Base-by-base conservation (phyloP, 2,113 vertebrate genomes). In the Lonchura striata region DNA sequence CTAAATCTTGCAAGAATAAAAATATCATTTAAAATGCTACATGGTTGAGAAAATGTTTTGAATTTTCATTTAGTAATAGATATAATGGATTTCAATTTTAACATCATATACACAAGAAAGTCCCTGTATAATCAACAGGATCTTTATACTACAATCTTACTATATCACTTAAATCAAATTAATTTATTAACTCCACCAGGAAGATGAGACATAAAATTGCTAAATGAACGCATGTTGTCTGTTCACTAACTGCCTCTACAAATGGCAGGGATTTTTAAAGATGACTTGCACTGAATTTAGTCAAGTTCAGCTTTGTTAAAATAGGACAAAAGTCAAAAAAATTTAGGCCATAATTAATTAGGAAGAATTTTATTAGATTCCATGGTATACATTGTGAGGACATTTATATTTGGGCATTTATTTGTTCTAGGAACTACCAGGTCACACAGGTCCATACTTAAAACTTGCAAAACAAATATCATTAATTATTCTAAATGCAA, bases 181-280 rank as follows among this genome's bases (percentile, higher is more conserved):
- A 68, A 44, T 70, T 64, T 0, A 71, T 57, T 80, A 42, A 60
- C 5, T 52, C 5, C 11, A 54, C 11, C 14, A 33, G 42, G 20
- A 91, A 92, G 39, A 70, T 22, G 42, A 74, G 35, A 54, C 27
- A 64, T 42, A 71, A 88, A 53, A n/a, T 64, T 80, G 8, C 10
- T 54, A 47, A 72, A 79, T 68, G 28, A 31, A 6, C 71, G 3
- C 1, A 24, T 0, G 0, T 46, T 85, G 2, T 68, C 33, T 20
- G 16, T 54, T 92, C 12, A 39, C 15, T 59, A 44, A 27, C 2
- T 12, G 3, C 5, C 5, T 7, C 12, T 0, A 0, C 6, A 75
- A 15, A 5, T 28, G 14, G 21, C 14, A 80, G 31, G 18, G 5
- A 82, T 33, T 75, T 90, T 74, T 75, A 61, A 56, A 70, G 6